Conservation (phyloP, 2,113 vertebrate genomes). For the Equus przewalskii region DNA sequence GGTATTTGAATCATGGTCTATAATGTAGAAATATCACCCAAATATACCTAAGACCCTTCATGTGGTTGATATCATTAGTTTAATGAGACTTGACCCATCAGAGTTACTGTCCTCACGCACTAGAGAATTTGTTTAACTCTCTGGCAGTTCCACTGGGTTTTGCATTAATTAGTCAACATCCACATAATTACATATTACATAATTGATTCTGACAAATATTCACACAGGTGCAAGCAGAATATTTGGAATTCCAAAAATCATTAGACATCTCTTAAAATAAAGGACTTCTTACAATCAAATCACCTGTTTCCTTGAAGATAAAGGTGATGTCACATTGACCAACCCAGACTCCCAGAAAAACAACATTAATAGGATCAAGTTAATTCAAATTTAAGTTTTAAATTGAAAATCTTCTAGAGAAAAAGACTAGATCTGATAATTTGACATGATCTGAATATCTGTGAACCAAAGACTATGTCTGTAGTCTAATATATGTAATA, state of each 20-base stretch:
- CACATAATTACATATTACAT: constrained; percentile 27
- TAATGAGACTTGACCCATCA: constrained; percentile 62
- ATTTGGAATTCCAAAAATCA: constrained; percentile 27
- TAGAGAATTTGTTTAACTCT: constrained; percentile 21
- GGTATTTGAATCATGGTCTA: background rate
- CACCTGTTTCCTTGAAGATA: background rate
- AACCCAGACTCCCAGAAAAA: background rate
- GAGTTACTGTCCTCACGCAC: background rate
- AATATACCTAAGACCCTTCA: background rate
- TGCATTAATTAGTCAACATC: constrained; percentile 49
- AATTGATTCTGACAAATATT: constrained; percentile 69
- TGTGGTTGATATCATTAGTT: background rate
- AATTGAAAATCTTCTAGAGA: background rate
- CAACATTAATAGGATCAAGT: background rate
- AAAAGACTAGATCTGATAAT: background rate
- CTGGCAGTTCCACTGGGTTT: background rate
- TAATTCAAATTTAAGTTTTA: background rate
- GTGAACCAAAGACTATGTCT: background rate
- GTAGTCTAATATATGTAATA: background rate
- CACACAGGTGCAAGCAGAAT: constrained; percentile 9
- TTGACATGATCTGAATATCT: background rate
- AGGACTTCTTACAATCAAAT: background rate
- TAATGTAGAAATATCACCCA: background rate
- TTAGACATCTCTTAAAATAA: background rate
- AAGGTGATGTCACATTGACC: background rate